Conservation (phyloP, 2,888 invertebrate species). For the Atrina japonica region DNA sequence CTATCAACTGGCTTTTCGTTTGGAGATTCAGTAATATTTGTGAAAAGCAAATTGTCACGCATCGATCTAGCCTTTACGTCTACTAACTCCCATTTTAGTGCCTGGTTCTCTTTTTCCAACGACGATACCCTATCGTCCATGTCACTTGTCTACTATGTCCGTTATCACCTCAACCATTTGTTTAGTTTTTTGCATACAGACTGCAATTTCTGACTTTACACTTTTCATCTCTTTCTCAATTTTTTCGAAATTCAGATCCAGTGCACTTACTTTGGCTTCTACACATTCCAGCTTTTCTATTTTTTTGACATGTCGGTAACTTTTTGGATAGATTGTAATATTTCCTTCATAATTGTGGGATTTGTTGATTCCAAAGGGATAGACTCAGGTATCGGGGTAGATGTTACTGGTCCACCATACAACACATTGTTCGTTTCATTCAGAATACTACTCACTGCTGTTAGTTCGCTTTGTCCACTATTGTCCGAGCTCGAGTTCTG, state of each 20-base stretch:
- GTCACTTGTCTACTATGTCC: neutral
- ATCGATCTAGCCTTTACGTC: neutral
- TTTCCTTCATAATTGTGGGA: neutral
- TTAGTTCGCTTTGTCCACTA: neutral
- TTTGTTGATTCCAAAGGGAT: neutral
- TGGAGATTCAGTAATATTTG: neutral
- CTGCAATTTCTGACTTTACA: neutral
- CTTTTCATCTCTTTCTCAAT: neutral
- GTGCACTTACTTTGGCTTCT: neutral
- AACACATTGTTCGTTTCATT: conserved; percentile 7
- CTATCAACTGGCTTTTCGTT: neutral
- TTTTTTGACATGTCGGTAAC: neutral
- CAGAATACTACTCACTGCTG: conserved; percentile 9
- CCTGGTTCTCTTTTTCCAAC: neutral
- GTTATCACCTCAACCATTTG: neutral
- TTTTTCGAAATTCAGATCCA: neutral
- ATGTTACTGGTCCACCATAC: neutral
- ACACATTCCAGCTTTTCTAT: neutral
- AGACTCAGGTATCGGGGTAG: neutral
- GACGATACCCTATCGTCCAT: neutral
- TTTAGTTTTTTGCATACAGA: neutral
- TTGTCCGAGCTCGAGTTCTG: neutral
- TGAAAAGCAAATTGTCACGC: neutral
- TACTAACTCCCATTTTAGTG: neutral
- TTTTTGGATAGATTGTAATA: neutral